Conservation (phyloP, 1,140 invertebrate species). For the Sinonovacula constricta region DNA sequence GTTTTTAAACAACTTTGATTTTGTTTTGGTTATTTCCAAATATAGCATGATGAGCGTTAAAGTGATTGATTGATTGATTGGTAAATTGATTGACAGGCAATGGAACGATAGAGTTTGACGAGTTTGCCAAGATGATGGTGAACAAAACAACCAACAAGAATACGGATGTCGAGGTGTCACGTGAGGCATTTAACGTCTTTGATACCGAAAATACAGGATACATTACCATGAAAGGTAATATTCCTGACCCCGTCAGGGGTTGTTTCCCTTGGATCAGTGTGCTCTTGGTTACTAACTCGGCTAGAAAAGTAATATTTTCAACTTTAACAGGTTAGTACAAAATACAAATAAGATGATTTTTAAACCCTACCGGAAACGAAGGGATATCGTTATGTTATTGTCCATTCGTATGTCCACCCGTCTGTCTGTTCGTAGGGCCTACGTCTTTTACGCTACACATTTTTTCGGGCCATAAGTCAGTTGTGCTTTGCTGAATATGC, state of each 20-base stretch:
- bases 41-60: too few relatives aligned
- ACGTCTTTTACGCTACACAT: too few relatives aligned
- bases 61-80: too few relatives aligned
- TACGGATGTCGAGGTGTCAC: conserved; percentile 2
- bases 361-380: background rate
- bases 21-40: too few relatives aligned
- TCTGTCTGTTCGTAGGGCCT: too few relatives aligned
- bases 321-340: background rate
- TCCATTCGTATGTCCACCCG: background rate
- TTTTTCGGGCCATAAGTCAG: too few relatives aligned
- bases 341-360: background rate
- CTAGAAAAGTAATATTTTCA: background rate
- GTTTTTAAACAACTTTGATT: too few relatives aligned
- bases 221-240: conserved; percentile 27
- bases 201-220: conserved; percentile 40
- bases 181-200: conserved; percentile 45
- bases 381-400: background rate
- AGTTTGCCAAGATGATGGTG: conserved; percentile 53
- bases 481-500: too few relatives aligned
- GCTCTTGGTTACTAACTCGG: background rate
- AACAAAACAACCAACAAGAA: conserved; percentile 17
- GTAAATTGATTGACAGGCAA: conserved; percentile 42
- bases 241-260: background rate
- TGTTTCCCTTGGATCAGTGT: background rate
- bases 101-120: conserved; percentile 54